A percentile compares a stretch with the other conserved stretches of the same genome.
These are phyloP conservation scores for Drosophila mayri DNA, from an alignment of 1,140 invertebrate species.

Conservation along the genomic window DNA sequence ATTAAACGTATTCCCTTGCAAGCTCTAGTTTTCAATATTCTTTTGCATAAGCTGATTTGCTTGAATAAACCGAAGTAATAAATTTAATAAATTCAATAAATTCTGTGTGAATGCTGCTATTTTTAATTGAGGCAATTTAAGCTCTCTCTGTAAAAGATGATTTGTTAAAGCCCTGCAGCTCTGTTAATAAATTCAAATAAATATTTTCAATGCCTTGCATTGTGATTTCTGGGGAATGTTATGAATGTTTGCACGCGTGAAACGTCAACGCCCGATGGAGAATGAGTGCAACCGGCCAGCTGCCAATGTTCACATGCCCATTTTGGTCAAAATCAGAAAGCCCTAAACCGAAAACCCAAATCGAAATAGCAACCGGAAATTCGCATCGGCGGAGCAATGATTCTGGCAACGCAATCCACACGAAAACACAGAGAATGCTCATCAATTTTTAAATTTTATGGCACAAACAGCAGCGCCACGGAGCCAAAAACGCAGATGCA, in stretches of 20 bases:
- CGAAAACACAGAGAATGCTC: conserved; percentile 50
- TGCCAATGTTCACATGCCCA: conserved; percentile 38
- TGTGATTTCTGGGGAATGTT: conserved; percentile 27
- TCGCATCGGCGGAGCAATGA: conserved; percentile 4
- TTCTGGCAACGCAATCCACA: conserved; percentile 36
- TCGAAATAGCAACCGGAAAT: conserved; percentile 28
- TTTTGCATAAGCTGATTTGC: conserved; percentile 6
- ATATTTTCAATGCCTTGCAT: conserved; percentile 23
- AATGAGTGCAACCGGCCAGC: conserved; percentile 38
- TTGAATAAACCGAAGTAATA: conserved; percentile 10
- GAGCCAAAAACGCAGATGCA: conserved; percentile 29
- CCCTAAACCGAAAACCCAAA: conserved; percentile 49
- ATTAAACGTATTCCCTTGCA: conserved; percentile 1
- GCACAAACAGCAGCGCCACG: conserved; percentile 45
- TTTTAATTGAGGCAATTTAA: conserved; percentile 9
- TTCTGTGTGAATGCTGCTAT: neutral
- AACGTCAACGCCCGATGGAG: conserved; percentile 38
- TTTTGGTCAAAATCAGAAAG: conserved; percentile 31
- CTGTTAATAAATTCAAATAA: conserved; percentile 37
- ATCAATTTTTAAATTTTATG: conserved; percentile 72
- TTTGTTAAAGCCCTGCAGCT: conserved; percentile 6
- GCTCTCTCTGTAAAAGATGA: too few species aligned
- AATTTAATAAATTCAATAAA: conserved; percentile 11
- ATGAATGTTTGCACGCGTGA: conserved; percentile 36
- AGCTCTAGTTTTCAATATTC: neutral